Evolutionary conservation across 2,888 invertebrate species (phyloP), one percentile per base, ranked within the genome.

Genomic region (Plebejus melissa): DNA sequence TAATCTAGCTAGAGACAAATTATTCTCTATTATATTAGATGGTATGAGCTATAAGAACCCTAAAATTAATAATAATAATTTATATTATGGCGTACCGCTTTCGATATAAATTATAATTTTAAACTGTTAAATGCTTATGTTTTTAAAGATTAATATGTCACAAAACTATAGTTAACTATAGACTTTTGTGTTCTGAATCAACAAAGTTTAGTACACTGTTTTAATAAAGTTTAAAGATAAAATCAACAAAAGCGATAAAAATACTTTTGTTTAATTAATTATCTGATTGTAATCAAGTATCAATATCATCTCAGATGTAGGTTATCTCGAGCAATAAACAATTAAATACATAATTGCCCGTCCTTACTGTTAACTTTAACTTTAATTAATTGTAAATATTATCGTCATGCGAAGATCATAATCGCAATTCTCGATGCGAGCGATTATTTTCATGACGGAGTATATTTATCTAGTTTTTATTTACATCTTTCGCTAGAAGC

Each of bases 321-420:
- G 65, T 72, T 22, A 70, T 50, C 72, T 32, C 32, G 13, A 72
- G 54, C 28, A 72, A 72, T 72, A 72, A 72, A 72, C 72, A 50
- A 54, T 54, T 54, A 16, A 72, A 54, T 72, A 32, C 71, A 71
- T 72, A 72, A 72, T 72, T 54, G 50, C 54, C 50, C 54, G 46
- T 54, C 46, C 54, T n/a, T 54, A 72, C 46, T 54, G 54, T 50
- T 16, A 72, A 72, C 13, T 54, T 16, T 13, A 36, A 36, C 0
- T 54, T 71, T 46, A 71, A 72, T 72, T 50, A 72, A 54, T 54
- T 54, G 72, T 54, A 72, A 46, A 71, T 71, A 41, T 41, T 41
- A 28, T n/a, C 13, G 28, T 32, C 46, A 72, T 72, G 54, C 46
- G 72, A 50, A 72, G 72, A 72, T 72, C 28, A 54, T 54, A 72